phyloP scores from a whole-genome alignment of 2,113 vertebrate species.

The Uria lomvia region DNA sequence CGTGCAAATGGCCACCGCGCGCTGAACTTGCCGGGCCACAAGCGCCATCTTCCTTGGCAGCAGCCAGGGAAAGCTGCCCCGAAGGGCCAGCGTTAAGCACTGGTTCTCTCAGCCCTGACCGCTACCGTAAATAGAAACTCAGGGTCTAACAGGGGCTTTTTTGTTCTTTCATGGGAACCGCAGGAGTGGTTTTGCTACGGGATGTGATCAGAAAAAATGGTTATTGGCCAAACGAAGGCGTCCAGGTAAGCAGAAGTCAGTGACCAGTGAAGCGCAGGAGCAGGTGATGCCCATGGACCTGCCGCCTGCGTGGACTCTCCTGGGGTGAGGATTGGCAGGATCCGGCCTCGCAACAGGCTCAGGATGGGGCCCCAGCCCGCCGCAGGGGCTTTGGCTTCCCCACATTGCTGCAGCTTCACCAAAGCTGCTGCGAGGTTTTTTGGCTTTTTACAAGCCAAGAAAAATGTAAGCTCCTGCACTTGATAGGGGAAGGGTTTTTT shows the following conservation, averaged over 20 bases:
- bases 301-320: neutral
- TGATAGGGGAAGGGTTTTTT: neutral
- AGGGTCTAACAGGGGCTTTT: neutral
- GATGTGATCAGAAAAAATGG: neutral
- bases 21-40: neutral
- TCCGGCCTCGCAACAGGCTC: neutral
- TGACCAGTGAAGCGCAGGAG: neutral
- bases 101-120: neutral
- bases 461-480: neutral
- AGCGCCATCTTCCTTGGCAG: neutral
- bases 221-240: neutral
- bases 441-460: neutral
- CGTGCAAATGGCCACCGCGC: rapidly evolving
- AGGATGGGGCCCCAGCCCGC: neutral
- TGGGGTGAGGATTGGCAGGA: neutral
- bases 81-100: neutral
- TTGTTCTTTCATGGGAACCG: neutral
- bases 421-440: neutral
- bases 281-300: neutral
- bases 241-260: neutral
- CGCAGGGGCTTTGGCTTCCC: neutral
- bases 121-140: neutral
- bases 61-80: neutral
- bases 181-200: neutral
- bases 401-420: neutral